Percentiles rank a stretch among this genome's conserved stretches.
These are phyloP conservation scores for Chouioia cunea DNA, from an alignment of 2,888 invertebrate genomes.

Conservation along the genomic window DNA sequence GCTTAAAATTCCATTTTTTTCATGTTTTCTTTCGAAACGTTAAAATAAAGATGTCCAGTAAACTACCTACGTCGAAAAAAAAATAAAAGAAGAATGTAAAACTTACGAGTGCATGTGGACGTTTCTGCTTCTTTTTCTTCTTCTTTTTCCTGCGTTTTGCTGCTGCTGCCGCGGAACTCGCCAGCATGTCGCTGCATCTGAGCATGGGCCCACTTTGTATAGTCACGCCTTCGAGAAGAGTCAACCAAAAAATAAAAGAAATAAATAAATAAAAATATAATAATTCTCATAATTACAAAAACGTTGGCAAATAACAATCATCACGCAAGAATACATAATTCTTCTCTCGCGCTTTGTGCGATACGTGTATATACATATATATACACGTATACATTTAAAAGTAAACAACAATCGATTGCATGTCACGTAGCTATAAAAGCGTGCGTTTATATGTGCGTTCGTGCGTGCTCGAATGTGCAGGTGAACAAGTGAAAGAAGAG, in stretches of 20 bases:
- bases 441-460: too few species aligned
- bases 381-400: too few species aligned
- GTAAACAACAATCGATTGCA: too few species aligned
- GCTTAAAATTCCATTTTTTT: too few species aligned
- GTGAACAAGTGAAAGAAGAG: background rate
- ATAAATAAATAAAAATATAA: conserved; percentile 36
- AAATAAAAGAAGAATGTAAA: conserved; percentile 10
- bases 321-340: background rate
- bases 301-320: background rate
- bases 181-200: conserved; percentile 58
- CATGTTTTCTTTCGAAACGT: too few species aligned
- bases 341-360: background rate
- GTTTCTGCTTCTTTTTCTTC: conserved; percentile 65
- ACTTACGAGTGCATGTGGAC: conserved; percentile 60
- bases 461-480: background rate
- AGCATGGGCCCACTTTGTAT: conserved; percentile 65
- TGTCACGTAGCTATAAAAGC: too few species aligned
- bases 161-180: conserved; percentile 52
- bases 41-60: too few species aligned
- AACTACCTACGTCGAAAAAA: too few species aligned
- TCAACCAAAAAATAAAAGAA: conserved; percentile 13
- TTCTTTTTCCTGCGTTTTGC: conserved; percentile 65
- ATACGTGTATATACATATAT: background rate
- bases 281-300: background rate
- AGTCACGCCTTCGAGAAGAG: conserved; percentile 64